Percentiles rank a stretch among this genome's conserved stretches.
phyloP scores from a whole-genome alignment of 2,888 invertebrate species.

The Rhabditoides inermis region DNA sequence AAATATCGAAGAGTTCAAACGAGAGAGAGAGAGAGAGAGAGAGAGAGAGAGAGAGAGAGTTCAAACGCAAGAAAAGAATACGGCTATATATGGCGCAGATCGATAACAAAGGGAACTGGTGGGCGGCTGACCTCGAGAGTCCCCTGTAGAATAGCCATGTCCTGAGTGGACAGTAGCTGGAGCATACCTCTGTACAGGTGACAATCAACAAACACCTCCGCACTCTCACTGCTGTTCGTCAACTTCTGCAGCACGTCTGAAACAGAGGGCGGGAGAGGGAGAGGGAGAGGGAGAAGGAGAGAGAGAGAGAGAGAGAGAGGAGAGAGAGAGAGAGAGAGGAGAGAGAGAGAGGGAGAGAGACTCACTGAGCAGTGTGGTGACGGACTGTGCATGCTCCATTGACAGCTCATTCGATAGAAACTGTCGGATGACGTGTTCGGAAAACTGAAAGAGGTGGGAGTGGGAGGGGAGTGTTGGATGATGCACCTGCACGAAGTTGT shows the following conservation, averaged over 20 bases:
- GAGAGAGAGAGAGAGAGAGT: too few species aligned
- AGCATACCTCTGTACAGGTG: slow-evolving; percentile 12
- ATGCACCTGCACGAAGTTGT: slow-evolving; percentile 18
- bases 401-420: not conserved
- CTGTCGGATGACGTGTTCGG: not conserved
- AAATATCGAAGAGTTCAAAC: too few species aligned
- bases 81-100: too few species aligned
- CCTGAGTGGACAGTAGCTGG: slow-evolving; percentile 9
- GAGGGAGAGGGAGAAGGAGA: not conserved
- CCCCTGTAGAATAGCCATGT: slow-evolving; percentile 20
- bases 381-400: not conserved
- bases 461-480: not conserved
- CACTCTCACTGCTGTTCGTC: not conserved
- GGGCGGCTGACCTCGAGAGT: slow-evolving; percentile 25
- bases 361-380: not conserved
- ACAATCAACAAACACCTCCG: not conserved
- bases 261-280: not conserved
- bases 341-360: not conserved
- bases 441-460: not conserved
- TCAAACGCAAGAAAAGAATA: too few species aligned
- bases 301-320: not conserved
- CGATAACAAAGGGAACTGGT: too few species aligned
- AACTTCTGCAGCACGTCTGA: not conserved
- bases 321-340: not conserved
- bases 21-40: too few species aligned